phyloP scores from a whole-genome alignment of 2,797 vertebrate genomes.

The Hipposideros larvatus region DNA sequence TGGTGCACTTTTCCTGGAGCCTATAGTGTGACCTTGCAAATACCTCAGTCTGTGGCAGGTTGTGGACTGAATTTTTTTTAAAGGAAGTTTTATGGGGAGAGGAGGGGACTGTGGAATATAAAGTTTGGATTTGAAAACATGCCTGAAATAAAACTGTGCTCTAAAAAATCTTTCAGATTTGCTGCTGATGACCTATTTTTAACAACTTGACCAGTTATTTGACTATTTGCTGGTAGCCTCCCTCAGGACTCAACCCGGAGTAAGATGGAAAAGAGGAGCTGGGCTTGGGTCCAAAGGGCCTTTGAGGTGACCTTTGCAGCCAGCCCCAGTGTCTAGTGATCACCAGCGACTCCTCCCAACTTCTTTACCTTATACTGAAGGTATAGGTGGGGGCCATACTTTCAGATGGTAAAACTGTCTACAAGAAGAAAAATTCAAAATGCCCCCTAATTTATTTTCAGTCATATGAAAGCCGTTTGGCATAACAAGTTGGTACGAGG shows the following conservation, averaged over 20 bases:
- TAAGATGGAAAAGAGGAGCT: not conserved
- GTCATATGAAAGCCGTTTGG: constrained; percentile 42
- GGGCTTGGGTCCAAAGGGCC: not conserved
- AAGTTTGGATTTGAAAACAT: constrained; percentile 54
- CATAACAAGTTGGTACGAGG: constrained; percentile 4
- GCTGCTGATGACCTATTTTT: constrained; percentile 17
- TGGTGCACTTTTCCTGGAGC: constrained; percentile 31
- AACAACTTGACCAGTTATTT: constrained; percentile 18
- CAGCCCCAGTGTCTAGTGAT: not conserved
- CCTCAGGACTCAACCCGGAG: constrained; percentile 26
- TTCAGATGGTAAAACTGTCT: constrained; percentile 41
- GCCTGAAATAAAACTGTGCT: constrained; percentile 53
- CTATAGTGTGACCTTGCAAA: constrained; percentile 63
- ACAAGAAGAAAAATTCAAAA: constrained; percentile 43
- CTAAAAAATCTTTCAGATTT: constrained; percentile 44
- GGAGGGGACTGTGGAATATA: not conserved
- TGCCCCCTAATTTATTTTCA: constrained; percentile 30
- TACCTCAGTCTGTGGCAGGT: not conserved
- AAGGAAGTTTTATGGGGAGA: not conserved
- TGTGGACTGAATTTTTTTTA: not conserved
- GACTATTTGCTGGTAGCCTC: constrained; percentile 20
- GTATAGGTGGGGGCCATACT: not conserved
- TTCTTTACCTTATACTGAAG: constrained; percentile 49
- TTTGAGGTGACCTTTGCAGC: not conserved
- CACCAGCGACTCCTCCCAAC: not conserved